A percentile compares a stretch with the other conserved stretches of the same genome.
Conservation (phyloP, 2,797 vertebrate species). For the Denticeps clupeoides region DNA sequence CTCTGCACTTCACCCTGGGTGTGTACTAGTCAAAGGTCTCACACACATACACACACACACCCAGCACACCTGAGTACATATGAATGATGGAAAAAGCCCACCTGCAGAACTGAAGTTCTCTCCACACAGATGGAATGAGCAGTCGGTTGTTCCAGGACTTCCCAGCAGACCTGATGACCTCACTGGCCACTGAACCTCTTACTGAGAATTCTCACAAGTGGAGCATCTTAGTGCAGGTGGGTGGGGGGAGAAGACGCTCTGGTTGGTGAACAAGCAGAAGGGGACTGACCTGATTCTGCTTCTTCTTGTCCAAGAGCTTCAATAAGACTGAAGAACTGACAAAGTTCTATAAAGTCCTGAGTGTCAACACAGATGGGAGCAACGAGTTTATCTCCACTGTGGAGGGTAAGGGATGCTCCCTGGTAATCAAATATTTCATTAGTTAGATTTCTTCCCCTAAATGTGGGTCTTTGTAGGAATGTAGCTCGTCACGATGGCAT, state of each 20-base stretch:
- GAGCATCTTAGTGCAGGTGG: slow-evolving; percentile 72
- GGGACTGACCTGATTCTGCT: no score
- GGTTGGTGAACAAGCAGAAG: no score
- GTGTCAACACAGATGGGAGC: slow-evolving; percentile 66
- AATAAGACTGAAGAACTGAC: slow-evolving; percentile 59
- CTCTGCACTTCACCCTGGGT: slow-evolving; percentile 76
- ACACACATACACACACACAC: no score
- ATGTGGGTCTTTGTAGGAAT: no score
- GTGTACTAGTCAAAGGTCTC: slow-evolving; percentile 2
- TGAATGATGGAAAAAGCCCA: no score
- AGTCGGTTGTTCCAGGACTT: slow-evolving; percentile 73
- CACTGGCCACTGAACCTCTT: slow-evolving; percentile 59
- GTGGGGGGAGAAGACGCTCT: no score
- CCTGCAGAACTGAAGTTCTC: no score
- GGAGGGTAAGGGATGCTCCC: slow-evolving; percentile 82
- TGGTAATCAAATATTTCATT: no score
- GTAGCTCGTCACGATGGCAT: no score
- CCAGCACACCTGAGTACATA: no score
- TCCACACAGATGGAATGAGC: slow-evolving; percentile 51
- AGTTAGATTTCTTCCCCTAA: no score
- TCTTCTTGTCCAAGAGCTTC: slow-evolving; percentile 58
- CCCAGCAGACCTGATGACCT: slow-evolving; percentile 59
- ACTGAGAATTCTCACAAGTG: slow-evolving; percentile 76
- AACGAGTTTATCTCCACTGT: slow-evolving; percentile 80
- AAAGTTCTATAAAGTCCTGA: slow-evolving; percentile 75